Evolutionary conservation across 2,888 invertebrate species (phyloP).

Genomic region (Theretra japonica): DNA sequence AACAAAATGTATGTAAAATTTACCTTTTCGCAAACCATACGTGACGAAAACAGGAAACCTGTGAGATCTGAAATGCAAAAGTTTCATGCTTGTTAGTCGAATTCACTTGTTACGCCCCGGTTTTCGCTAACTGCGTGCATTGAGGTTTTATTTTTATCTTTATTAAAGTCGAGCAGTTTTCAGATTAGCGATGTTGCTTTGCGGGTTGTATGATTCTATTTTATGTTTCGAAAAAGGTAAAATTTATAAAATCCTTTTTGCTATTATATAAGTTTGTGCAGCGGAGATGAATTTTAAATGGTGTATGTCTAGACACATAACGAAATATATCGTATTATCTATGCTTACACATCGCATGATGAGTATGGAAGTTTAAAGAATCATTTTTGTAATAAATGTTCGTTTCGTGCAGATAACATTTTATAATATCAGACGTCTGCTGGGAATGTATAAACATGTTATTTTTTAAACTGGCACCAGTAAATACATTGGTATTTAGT

Average conservation of each 20-base stretch:
- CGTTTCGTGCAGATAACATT: no score
- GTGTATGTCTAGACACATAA: background rate
- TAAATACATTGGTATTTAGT: no score
- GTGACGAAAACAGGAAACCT: slow-evolving; percentile 40
- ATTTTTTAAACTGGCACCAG: no score
- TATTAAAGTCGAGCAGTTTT: background rate
- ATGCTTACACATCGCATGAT: background rate
- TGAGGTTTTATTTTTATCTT: slow-evolving; percentile 23
- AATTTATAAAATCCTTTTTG: background rate
- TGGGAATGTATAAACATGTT: no score
- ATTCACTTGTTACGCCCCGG: slow-evolving; percentile 46
- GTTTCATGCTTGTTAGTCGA: slow-evolving; percentile 45
- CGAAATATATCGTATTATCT: background rate
- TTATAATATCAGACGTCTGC: no score
- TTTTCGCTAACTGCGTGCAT: slow-evolving; percentile 39
- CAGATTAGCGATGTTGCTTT: slow-evolving; percentile 6
- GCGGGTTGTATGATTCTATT: background rate
- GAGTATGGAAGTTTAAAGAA: background rate
- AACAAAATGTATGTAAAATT: slow-evolving; percentile 6
- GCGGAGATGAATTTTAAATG: background rate
- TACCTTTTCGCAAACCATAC: slow-evolving; percentile 30
- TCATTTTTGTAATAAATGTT: background rate
- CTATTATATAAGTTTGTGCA: background rate
- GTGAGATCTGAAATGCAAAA: slow-evolving; percentile 47
- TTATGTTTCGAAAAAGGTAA: background rate